Percentiles rank a stretch among this genome's conserved stretches.
phyloP scores from a whole-genome alignment of 2,113 vertebrate species.

The Oryzias melastigma region DNA sequence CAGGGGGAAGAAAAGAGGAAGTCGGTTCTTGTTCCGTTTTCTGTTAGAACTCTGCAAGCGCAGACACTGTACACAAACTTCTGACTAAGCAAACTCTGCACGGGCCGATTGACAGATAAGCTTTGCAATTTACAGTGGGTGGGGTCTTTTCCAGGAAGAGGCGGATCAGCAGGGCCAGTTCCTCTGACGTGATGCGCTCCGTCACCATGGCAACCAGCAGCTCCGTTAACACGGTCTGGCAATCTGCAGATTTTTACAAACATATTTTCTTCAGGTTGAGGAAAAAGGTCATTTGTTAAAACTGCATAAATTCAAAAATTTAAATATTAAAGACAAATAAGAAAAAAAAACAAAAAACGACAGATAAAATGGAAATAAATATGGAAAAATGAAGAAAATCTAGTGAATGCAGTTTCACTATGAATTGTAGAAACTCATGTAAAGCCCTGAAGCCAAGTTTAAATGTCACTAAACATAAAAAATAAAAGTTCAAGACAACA shows the following conservation, averaged over 20 bases:
- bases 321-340: too few relatives aligned
- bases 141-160: constrained; percentile 93
- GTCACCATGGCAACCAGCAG: constrained; percentile 92
- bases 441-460: constrained; percentile 12
- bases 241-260: constrained; percentile 73
- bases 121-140: constrained; percentile 84
- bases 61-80: constrained; percentile 25
- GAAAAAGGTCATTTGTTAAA: too few relatives aligned
- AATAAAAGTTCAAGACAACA: neutral
- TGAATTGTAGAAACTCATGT: neutral
- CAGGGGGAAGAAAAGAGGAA: constrained; percentile 13
- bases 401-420: neutral
- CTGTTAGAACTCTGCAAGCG: constrained; percentile 7
- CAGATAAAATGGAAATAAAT: neutral
- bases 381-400: neutral
- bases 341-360: neutral
- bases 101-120: constrained; percentile 25
- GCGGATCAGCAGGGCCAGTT: constrained; percentile 87
- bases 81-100: constrained; percentile 16
- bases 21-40: constrained; percentile 5
- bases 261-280: constrained; percentile 19
- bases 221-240: constrained; percentile 87
- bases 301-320: too few relatives aligned
- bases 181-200: constrained; percentile 87
- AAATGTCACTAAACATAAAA: constrained; percentile 28